Evolutionary conservation across 2,888 invertebrate species (phyloP), one percentile per base, ranked within the genome.

Genomic region (Euphydryas editha): DNA sequence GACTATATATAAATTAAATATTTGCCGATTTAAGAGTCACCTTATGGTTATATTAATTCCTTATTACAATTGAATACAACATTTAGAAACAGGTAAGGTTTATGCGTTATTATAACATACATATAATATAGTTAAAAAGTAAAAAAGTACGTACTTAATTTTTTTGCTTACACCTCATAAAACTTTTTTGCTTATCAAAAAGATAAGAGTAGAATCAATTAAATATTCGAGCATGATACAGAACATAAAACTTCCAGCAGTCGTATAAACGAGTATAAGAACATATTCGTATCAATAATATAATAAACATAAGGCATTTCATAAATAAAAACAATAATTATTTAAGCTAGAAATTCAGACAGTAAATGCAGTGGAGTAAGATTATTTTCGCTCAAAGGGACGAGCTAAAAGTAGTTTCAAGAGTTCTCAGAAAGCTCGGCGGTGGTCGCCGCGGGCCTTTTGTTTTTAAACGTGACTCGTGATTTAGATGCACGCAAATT

Each of bases 401-500:
- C 80, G 80, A 80, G 80, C 79, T 82, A 82, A 82, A 83, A 82
- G 76, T 76, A 77, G 78, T 78, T 17, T 72, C 68, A 72, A 76
- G 81, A 67, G 81, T 90, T 90, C 90, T 81, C 75, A 78, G 90
- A 89, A 90, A 83, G 78, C 79, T 69, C 78, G 75, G 65, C 78
- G 77, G 84, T 83, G 89, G 89, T 87, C 87, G 87, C 82, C 82
- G 79, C 72, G 72, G 77, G 78, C 73, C 82, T 84, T 88, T 90
- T 88, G 88, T 88, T 90, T 87, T 85, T 82, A 78, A 82, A 88
- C 88, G 90, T 89, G 88, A 90, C 86, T 88, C 76, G 84, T 78
- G 79, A 80, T 83, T 86, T 85, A 85, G 84, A 81, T 82, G 85
- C 81, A 84, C 85, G 87, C 87, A 84, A 88, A 88, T 87, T 85